Evolutionary conservation across 2,888 invertebrate genomes (phyloP).

Genomic region (Pherbina coryleti): DNA sequence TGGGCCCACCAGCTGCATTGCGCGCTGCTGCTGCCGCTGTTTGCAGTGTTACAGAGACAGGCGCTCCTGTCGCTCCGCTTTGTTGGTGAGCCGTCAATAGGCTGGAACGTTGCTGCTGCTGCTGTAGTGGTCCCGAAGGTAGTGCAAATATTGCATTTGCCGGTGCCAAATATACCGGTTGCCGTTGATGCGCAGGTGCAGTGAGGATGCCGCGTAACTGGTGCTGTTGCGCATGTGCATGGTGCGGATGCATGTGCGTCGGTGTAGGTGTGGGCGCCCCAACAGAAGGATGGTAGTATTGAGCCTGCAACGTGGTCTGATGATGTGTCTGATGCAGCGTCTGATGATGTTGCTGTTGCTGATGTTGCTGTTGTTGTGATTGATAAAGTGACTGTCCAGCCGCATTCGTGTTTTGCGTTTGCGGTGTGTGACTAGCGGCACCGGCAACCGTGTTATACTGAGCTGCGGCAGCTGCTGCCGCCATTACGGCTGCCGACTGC

Average conservation of each 20-base stretch:
- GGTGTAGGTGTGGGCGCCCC: constrained; percentile 45
- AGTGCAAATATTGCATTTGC: constrained; percentile 49
- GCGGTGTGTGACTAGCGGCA: constrained; percentile 36
- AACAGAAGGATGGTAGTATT: constrained; percentile 44
- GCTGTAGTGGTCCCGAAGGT: constrained; percentile 49
- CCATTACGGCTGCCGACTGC: constrained; percentile 37
- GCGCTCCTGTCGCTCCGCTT: constrained; percentile 43
- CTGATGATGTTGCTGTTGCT: constrained; percentile 50
- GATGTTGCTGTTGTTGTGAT: constrained; percentile 48
- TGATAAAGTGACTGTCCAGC: constrained; percentile 45
- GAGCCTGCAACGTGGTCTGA: constrained; percentile 36
- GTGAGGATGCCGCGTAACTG: constrained; percentile 49
- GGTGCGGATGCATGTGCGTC: constrained; percentile 46
- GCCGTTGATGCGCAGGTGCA: constrained; percentile 40
- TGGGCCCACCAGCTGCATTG: constrained; percentile 52
- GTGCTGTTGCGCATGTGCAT: constrained; percentile 45
- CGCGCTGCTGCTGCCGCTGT: constrained; percentile 47
- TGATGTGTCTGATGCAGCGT: constrained; percentile 44
- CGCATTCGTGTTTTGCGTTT: constrained; percentile 31
- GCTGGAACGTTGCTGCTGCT: constrained; percentile 55
- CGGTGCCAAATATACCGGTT: constrained; percentile 39
- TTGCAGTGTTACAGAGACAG: constrained; percentile 48
- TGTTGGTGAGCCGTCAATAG: constrained; percentile 54
- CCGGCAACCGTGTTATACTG: constrained; percentile 43
- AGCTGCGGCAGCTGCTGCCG: constrained; percentile 42